A percentile compares a stretch with the other conserved stretches of the same genome.
Conservation (phyloP, 1,140 invertebrate species). For the Heliconius nattereri region DNA sequence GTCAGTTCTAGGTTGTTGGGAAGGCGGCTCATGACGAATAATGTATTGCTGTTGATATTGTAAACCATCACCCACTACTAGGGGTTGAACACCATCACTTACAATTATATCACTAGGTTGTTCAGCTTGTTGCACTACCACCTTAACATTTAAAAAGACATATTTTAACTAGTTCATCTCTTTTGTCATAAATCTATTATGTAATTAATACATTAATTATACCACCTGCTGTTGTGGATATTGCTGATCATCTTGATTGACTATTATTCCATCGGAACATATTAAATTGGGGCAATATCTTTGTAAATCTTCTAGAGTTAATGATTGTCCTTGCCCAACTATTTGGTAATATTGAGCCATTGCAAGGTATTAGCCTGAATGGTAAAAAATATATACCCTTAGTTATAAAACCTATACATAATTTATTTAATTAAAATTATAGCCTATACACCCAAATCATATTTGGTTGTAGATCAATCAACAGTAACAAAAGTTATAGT, state of each 20-base stretch:
- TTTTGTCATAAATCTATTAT: not conserved
- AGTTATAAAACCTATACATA: not conserved
- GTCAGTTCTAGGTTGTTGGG: slow-evolving; percentile 54
- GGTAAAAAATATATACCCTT: slow-evolving; percentile 16
- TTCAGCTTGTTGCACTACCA: slow-evolving; percentile 74
- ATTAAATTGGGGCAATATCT: slow-evolving; percentile 73
- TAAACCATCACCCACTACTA: slow-evolving; percentile 73
- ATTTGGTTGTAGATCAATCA: not conserved
- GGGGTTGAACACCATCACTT: slow-evolving; percentile 69
- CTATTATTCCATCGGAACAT: slow-evolving; percentile 74
- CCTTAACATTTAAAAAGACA: slow-evolving; percentile 48
- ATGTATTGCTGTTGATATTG: slow-evolving; percentile 76
- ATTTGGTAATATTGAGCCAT: slow-evolving; percentile 79
- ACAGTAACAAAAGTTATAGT: not conserved
- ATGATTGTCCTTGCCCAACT: slow-evolving; percentile 74
- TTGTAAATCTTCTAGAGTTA: slow-evolving; percentile 75
- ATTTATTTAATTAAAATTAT: not conserved
- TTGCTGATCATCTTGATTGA: slow-evolving; percentile 76
- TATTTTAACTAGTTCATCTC: slow-evolving; percentile 2
- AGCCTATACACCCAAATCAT: not conserved
- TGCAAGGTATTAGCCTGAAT: slow-evolving; percentile 70
- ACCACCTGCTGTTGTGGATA: slow-evolving; percentile 72
- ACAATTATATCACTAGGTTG: slow-evolving; percentile 75
- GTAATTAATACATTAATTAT: not conserved
- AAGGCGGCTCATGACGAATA: slow-evolving; percentile 71